Percentiles rank a stretch among this genome's conserved stretches.
Evolutionary conservation across 2,888 invertebrate genomes (phyloP).

Genomic region (Amphipoea lucens): DNA sequence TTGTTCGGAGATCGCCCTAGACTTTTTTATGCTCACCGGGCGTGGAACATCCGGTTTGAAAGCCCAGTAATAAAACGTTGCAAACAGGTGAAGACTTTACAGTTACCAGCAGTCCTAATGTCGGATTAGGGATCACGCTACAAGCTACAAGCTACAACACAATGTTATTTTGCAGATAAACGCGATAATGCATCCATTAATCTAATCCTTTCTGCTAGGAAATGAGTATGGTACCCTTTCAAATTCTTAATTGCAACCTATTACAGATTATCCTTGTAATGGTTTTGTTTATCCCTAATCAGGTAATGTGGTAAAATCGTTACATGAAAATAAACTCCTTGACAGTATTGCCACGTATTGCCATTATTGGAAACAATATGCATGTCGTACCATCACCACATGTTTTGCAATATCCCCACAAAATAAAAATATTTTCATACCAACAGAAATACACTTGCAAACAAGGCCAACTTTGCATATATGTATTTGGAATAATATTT

Average conservation of each 20-base stretch:
- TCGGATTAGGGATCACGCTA: slow-evolving; percentile 24
- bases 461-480: slow-evolving; percentile 18
- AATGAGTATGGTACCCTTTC: background rate
- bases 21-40: slow-evolving; percentile 40
- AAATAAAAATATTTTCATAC: slow-evolving; percentile 31
- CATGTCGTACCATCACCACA: slow-evolving; percentile 2
- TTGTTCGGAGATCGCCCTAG: slow-evolving; percentile 46
- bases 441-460: slow-evolving; percentile 8
- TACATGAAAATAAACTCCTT: background rate
- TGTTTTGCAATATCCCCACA: slow-evolving; percentile 14
- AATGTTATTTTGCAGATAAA: slow-evolving; percentile 15
- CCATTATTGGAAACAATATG: background rate
- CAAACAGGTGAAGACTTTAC: slow-evolving; percentile 48
- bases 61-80: slow-evolving; percentile 25
- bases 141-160: background rate
- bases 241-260: background rate
- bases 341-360: background rate
- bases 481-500: slow-evolving; percentile 12
- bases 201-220: background rate
- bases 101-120: slow-evolving; percentile 33
- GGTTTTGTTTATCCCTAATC: background rate
- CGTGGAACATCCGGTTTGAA: slow-evolving; percentile 49
- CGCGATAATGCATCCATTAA: slow-evolving; percentile 23
- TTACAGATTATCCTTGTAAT: slow-evolving; percentile 3
- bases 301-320: background rate